Percentiles rank a stretch among this genome's conserved stretches.
Evolutionary conservation across 2,797 vertebrate genomes (phyloP).

Genomic region (Danionella dracula): DNA sequence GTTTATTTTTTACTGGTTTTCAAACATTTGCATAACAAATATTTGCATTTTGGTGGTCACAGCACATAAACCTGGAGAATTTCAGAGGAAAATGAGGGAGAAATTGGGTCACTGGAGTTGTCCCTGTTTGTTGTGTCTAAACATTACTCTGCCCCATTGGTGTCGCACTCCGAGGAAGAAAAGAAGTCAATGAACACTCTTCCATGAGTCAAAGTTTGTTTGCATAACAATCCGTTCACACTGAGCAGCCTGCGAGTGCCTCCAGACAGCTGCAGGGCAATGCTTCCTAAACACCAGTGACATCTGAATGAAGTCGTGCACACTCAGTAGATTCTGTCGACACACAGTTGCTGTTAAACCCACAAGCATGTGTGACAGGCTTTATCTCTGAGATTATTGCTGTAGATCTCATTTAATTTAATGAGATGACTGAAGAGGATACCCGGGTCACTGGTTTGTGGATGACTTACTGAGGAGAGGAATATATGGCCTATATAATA

Average conservation of each 20-base stretch:
- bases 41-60: no score
- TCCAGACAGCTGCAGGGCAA: conserved; percentile 18
- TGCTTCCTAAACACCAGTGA: background rate
- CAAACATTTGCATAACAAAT: no score
- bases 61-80: background rate
- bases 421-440: conserved; percentile 16
- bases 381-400: conserved; percentile 1
- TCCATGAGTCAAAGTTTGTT: conserved; percentile 45
- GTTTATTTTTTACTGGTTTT: no score
- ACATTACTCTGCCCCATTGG: background rate
- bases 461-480: background rate
- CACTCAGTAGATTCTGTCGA: conserved; percentile 22
- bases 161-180: conserved; percentile 1
- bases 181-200: conserved; percentile 11
- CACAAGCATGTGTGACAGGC: conserved; percentile 17
- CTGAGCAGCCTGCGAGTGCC: conserved; percentile 28
- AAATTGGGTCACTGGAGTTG: conserved; percentile 19
- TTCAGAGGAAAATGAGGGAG: conserved; percentile 37
- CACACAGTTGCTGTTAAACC: conserved; percentile 1
- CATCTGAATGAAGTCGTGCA: conserved; percentile 23
- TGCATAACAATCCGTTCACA: conserved; percentile 52
- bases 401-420: conserved; percentile 13
- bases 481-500: no score
- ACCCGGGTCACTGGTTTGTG: conserved; percentile 2
- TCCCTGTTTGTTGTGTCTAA: background rate